A percentile compares a stretch with the other conserved stretches of the same genome.
phyloP scores from a whole-genome alignment of 1,140 invertebrate genomes.

The Chironomus striatipennis region DNA sequence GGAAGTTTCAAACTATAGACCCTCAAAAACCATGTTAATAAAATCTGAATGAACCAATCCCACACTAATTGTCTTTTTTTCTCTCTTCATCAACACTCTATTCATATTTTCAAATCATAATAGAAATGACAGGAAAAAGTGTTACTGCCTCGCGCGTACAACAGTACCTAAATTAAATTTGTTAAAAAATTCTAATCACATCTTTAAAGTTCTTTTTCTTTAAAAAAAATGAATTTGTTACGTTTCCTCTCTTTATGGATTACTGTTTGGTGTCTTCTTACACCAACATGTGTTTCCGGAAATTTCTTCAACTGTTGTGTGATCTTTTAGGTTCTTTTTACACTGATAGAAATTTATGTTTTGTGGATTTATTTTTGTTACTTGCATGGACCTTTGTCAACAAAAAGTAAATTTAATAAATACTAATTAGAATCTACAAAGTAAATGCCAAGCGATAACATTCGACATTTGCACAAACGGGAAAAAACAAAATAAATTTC shows the following conservation, averaged over 20 bases:
- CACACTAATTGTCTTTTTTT: neutral
- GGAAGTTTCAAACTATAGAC: no score
- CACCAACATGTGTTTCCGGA: slow-evolving; percentile 21
- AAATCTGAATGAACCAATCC: neutral
- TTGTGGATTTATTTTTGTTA: no score
- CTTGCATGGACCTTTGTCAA: no score
- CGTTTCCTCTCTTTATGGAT: neutral
- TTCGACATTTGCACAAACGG: no score
- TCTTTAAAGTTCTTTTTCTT: neutral
- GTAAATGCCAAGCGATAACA: no score
- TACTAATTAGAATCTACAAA: no score
- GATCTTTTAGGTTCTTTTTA: no score
- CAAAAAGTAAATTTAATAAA: no score
- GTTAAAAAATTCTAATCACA: slow-evolving; percentile 11
- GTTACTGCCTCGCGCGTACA: neutral
- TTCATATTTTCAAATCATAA: neutral
- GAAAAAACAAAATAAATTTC: no score
- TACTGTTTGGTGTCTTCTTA: slow-evolving; percentile 6
- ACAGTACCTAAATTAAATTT: no score
- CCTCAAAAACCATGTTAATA: neutral
- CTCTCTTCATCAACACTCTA: neutral
- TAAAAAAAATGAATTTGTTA: neutral
- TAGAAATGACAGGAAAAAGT: neutral
- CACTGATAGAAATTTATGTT: no score
- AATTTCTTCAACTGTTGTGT: neutral